Base-by-base conservation (phyloP, 2,888 invertebrate species). In the Germaria angustata region DNA sequence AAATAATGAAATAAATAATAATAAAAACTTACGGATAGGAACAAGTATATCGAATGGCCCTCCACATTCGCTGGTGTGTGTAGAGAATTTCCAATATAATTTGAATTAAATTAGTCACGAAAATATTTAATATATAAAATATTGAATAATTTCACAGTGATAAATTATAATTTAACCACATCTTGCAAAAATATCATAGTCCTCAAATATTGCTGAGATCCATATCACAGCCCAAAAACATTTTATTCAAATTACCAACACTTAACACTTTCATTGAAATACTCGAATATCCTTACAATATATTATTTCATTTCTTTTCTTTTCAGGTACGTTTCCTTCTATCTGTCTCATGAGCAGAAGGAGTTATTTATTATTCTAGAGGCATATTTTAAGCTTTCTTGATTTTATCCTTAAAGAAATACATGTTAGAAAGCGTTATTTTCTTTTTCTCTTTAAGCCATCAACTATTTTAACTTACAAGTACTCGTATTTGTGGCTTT, bases 261-360 rank as follows among this genome's bases (percentile, higher is more conserved):
- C 79, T 82, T 82, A 82, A 82, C 82, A 82, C 82, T 82, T 79
- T 79, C 82, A 36, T 76, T 75, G 63, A 49, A 73, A 55, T 49
- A 53, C 22, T 51, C 8, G 11, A 69, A 32, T 13, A 15, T 41
- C 24, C 36, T 24, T 55, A 28, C 13, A 7, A n/a, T 6, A 51
- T 24, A 22, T 51, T 57, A 66, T 61, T 68, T 34, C 24, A 44
- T 65, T 63, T 49, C 39, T 17, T 80, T 72, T 39, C 13, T 49
- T 57, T 65, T 53, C 34, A 51, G 32, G 11, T 57, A 66, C 13
- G 20, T 53, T 55, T 28, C 13, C 2, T 28, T 66, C 22, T 20
- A 36, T 53, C 6, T 28, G 17, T 15, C 49, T 1, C 24, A 20
- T 46, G 17, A 2, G 24, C 15, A 55, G 69, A 51, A 34, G 53